phyloP scores from a whole-genome alignment of 2,113 vertebrate genomes.

The Neogobius melanostomus region DNA sequence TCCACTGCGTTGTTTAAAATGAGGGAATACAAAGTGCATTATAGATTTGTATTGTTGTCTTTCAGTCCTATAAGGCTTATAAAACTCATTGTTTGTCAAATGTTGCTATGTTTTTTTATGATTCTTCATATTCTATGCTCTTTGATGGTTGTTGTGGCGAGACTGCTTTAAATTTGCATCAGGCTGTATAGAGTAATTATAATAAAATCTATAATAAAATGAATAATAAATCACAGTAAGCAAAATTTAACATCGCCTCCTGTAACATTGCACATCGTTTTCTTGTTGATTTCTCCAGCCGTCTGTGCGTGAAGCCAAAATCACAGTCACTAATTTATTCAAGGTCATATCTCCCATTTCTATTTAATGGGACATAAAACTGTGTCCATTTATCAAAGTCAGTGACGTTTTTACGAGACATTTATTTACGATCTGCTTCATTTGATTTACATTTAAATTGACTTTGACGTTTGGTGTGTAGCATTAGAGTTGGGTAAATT shows the following conservation, averaged over 20 bases:
- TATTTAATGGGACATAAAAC: not conserved
- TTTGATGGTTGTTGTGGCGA: slow-evolving; percentile 53
- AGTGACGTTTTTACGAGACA: not conserved
- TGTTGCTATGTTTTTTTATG: not conserved
- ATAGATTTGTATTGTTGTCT: too few relatives aligned
- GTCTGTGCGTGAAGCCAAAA: not conserved
- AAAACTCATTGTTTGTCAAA: not conserved
- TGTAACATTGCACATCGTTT: too few relatives aligned
- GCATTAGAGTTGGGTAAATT: too few relatives aligned
- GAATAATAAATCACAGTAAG: not conserved
- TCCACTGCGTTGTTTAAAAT: too few relatives aligned
- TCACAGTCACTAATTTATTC: not conserved
- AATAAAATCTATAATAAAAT: not conserved
- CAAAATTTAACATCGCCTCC: too few relatives aligned
- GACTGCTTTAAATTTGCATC: slow-evolving; percentile 23
- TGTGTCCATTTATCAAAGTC: not conserved
- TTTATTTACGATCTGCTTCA: not conserved
- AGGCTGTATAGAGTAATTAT: not conserved
- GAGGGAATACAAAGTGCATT: too few relatives aligned
- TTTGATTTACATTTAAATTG: not conserved
- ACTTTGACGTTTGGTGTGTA: not conserved
- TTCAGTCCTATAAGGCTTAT: not conserved
- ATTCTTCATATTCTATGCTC: slow-evolving; percentile 26
- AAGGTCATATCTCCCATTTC: slow-evolving; percentile 1
- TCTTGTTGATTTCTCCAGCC: too few relatives aligned